Base-by-base conservation (phyloP, 2,888 invertebrate genomes). In the Pandemis heparana region DNA sequence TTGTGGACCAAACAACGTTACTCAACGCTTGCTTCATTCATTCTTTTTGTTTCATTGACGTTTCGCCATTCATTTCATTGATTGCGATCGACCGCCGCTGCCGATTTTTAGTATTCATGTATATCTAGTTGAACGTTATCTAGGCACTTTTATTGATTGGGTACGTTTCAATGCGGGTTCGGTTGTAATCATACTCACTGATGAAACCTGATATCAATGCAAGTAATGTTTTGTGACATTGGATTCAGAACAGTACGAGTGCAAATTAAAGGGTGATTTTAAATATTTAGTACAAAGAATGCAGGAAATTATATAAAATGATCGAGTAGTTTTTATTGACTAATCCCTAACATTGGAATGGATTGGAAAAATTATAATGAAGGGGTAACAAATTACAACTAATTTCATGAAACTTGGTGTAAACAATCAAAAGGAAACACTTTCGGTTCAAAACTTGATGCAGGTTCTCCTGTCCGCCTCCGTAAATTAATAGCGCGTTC, bases 41-140 rank as follows among this genome's bases (percentile, higher is more conserved):
- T 86, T 87, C 84, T 81, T 79, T 76, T 77, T 71, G 74, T 77
- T 80, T 84, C 86, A 87, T 87, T 86, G 83, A 84, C 83, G 81
- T 82, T 82, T 75, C 80, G 80, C 79, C 82, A 83, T 84, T 87
- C 81, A 85, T 41, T 75, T 74, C 72, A 59, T 60, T 70, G 51
- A 18, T 46, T 38, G 41, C 60, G 51, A 51, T 64, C 70, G 70
- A 32, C 69, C 39, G 51, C 39, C 32, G 41, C 23, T 56, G 65
- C 39, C 43, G 12, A 51, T 68, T 69, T 67, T 63, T 46, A 73
- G 39, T 60, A 48, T 63, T 51, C 38, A 38, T 16, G 14, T 18
- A 7, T 32, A 64, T 32, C 32, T 38, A 46, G 46, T 65, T 48
- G 64, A 39, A 23, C 38, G 60, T 59, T 56, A 56, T 32, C 53